Evolutionary conservation across 2,888 invertebrate species (phyloP), one percentile per base, ranked within the genome.

Genomic region (Acholoe squamosa): DNA sequence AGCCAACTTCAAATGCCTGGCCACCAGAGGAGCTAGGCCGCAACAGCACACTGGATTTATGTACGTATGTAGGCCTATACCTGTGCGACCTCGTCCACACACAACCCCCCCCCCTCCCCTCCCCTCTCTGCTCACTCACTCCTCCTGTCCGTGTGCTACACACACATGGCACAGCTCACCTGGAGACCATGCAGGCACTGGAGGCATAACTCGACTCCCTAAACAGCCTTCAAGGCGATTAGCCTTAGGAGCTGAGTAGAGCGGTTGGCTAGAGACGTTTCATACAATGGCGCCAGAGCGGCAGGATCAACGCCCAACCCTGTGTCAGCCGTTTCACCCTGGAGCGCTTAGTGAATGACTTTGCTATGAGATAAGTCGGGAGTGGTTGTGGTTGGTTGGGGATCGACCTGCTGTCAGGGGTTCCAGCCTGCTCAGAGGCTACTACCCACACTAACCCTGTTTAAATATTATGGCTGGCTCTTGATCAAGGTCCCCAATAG

Each of bases 191-290:
- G 61, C 61, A 19, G 61, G 10, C 61, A 61, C 61, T 12, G 22
- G 19, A 3, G 10, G 19, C 43, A n/a, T n/a, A n/a, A 61, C 61
- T 61, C 19, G 61, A 19, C 61, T 61, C 22, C 61, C n/a, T 61
- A 43, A 61, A 61, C n/a, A 61, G 61, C n/a, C 61, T n/a, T 61
- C 61, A 61, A 61, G 61, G 61, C 61, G 61, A 61, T 61, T 61
- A 12, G 61, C 61, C 19, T 61, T 61, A 61, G 43, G 43, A 61
- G 3, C n/a, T 61, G 61, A 61, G 61, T n/a, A 61, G 22, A n/a
- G 61, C 61, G 61, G 61, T 22, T 7, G 43, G 43, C 61, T 22
- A 61, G 61, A 5, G 43, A 43, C 43, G 10, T 61, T 61, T 61
- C 5, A 22, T n/a, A n/a, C 61, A 19, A 61, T 19, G 61, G 61